Base-by-base conservation (phyloP, 2,113 vertebrate species). In the Anarrhichthys ocellatus region DNA sequence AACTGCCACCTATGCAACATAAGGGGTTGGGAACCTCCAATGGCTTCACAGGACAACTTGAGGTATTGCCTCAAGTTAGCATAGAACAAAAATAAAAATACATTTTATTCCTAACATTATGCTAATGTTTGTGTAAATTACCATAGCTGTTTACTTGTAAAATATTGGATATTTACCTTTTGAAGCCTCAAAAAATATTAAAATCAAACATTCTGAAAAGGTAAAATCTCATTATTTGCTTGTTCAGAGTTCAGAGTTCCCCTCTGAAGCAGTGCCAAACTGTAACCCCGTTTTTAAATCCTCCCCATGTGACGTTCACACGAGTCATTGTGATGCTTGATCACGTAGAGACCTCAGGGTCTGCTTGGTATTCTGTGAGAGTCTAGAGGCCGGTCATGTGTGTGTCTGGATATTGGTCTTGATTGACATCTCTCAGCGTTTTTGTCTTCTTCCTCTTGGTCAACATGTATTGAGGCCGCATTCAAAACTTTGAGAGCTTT, bases 301-400 rank as follows among this genome's bases (percentile, higher is more conserved):
- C n/a, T 40, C 20, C 69, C 69, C 64, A 52, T 42, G 29, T 36
- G 54, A 78, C 29, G 50, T 46, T 15, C 11, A 38, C n/a, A 75
- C 52, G 79, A 75, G 32, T 81, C 42, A 62, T 61, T 61, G 59
- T 48, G 27, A 66, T 73, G 27, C 54, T 69, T 46, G 9, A 48
- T 78, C n/a, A 61, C 22, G 0, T 9, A n/a, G 14, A 15, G 22
- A 20, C 40, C 29, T 61, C 29, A 6, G 38, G 20, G 27, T 6
- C 65, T 68, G 9, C 7, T 69, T 62, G 29, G 54, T 48, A 61
- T 69, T 69, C 64, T 20, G 76, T 46, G 54, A 61, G 54, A 9
- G 36, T 38, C 14, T 3, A 38, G 18, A 38, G 5, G 6, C 20
- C 40, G 17, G 65, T 34, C 24, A 46, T 27, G 27, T 56, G 36